Evolutionary conservation across 2,797 vertebrate genomes (phyloP), one percentile per base, ranked within the genome.

Genomic region (Mastacembelus armatus): DNA sequence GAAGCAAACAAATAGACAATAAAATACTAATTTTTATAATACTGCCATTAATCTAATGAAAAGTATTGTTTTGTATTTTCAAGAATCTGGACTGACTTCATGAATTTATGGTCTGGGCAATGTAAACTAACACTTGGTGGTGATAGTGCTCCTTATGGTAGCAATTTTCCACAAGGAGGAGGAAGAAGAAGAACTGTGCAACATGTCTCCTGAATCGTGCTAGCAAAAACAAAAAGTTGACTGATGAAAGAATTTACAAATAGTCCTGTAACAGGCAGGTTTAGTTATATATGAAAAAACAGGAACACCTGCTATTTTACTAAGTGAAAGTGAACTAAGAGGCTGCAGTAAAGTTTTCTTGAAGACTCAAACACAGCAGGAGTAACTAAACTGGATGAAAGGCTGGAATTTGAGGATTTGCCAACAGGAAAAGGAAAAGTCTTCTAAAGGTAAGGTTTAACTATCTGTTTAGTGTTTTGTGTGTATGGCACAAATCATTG

Each of bases 361-460:
- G 27, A 55, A 18, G 21, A 16, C 33, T 7, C n/a, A n/a, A n/a
- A n/a, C n/a, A n/a, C n/a, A n/a, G 2, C 15, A 21, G 19, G 30
- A 19, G 39, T 1, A 47, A 5, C n/a, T 47, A 22, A 39, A 30
- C 29, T 30, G 59, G 6, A 12, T 35, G 38, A 16, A n/a, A 45
- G 50, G 5, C 1, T 18, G 26, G 35, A 21, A 19, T 52, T 12
- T 6, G 35, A 36, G 48, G 52, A 59, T 45, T 19, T 6, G 3
- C 12, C 4, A 27, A n/a, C 1, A 14, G 12, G 30, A 14, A 43
- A 12, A 18, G 16, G 18, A 26, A 26, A 19, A 14, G 52, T n/a
- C 61, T 7, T 21, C 21, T 38, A 21, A 4, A 59, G 57, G 51
- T 74, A 42, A 67, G n/a, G 3, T 38, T 35, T 16, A 40, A 4